phyloP scores from a whole-genome alignment of 2,113 vertebrate genomes.

The Uria aalge region DNA sequence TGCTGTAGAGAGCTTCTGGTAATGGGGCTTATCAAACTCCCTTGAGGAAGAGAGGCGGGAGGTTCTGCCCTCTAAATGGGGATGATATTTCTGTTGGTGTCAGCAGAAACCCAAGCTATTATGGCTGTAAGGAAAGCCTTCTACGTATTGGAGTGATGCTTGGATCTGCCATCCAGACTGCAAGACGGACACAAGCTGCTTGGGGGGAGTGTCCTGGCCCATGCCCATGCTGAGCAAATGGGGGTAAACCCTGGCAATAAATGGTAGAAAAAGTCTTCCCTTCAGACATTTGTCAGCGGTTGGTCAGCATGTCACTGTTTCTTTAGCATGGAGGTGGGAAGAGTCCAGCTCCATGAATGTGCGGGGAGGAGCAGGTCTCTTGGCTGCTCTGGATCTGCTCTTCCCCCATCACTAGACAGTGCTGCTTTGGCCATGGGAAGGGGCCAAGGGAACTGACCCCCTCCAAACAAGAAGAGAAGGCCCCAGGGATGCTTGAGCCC shows the following conservation, averaged over 20 bases:
- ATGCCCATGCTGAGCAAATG: accelerated
- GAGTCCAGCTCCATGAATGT: no score
- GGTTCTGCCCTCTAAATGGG: neutral
- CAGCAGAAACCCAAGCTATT: neutral
- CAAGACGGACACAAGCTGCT: neutral
- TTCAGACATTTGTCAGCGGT: neutral
- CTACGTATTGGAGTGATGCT: accelerated
- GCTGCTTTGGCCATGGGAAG: neutral
- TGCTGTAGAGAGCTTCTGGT: neutral
- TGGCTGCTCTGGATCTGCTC: neutral
- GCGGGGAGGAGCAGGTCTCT: neutral
- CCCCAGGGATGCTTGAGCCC: neutral
- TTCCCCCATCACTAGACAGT: accelerated
- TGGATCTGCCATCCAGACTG: neutral
- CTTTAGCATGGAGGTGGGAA: neutral
- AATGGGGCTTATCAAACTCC: neutral
- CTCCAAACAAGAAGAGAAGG: neutral
- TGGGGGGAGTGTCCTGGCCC: neutral
- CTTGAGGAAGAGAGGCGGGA: neutral
- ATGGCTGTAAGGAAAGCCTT: neutral
- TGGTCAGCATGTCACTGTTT: neutral
- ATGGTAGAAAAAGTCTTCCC: neutral
- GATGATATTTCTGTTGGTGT: neutral
- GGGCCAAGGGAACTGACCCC: neutral
- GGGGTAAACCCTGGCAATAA: neutral